Conservation (phyloP, 2,797 vertebrate species). For the Gouania willdenowi region DNA sequence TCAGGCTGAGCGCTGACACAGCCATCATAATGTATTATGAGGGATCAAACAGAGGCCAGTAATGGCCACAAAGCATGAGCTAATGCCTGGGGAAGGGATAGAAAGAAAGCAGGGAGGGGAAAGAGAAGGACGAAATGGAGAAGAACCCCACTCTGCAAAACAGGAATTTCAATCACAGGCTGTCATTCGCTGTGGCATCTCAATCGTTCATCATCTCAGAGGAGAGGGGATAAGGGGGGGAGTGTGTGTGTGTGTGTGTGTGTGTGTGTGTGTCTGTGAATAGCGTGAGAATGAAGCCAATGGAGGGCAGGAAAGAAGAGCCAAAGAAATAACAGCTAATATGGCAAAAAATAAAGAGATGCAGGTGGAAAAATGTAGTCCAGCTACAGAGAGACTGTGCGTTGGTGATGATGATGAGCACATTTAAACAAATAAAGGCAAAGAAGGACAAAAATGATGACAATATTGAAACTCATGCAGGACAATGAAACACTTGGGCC, state of each 20-base stretch:
- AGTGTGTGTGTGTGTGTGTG: neutral
- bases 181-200: slow-evolving; percentile 31
- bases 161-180: slow-evolving; percentile 42
- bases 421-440: too few species aligned
- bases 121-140: slow-evolving; percentile 14
- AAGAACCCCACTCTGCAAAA: slow-evolving; percentile 24
- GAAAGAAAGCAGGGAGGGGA: slow-evolving; percentile 4
- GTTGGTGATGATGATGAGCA: too few species aligned
- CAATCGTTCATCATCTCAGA: slow-evolving; percentile 23
- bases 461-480: too few species aligned
- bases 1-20: slow-evolving; percentile 46
- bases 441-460: too few species aligned
- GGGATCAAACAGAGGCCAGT: slow-evolving; percentile 59
- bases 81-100: slow-evolving; percentile 3
- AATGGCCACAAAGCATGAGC: slow-evolving; percentile 24
- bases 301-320: too few species aligned
- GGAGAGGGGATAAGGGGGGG: neutral
- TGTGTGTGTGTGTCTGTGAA: neutral
- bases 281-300: too few species aligned
- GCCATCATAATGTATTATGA: slow-evolving; percentile 61
- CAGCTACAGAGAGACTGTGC: too few species aligned
- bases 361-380: too few species aligned
- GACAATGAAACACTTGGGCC: too few species aligned
- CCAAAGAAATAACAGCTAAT: too few species aligned
- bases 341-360: too few species aligned